Evolutionary conservation across 1,140 invertebrate genomes (phyloP), one percentile per base, ranked within the genome.

Genomic region (Caerostris darwini): DNA sequence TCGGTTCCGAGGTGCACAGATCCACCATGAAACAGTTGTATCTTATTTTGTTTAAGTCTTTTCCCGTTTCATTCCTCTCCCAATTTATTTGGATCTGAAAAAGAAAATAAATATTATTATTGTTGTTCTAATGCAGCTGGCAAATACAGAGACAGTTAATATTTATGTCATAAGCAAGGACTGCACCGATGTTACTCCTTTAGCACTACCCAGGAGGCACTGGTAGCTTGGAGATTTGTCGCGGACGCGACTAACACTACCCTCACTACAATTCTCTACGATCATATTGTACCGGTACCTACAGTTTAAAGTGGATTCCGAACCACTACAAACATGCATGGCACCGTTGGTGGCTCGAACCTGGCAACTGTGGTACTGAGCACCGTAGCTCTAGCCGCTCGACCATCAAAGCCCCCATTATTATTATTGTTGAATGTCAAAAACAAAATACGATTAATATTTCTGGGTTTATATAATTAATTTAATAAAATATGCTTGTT

Each of bases 81-180:
- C 92, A 94, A n/a, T 94, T 94, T n/a, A 94, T 93, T 59, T 93
- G 59, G 58, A 93, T 87, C 92, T 86, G n/a, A 34, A 85, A 59
- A 17, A 57, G n/a, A 50, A n/a, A 7, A 19, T 5, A 64, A 57
- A 77, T 67, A 67, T 14, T n/a, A 67, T 67, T 64, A 3, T 67
- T 4, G 3, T 12, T 67, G 34, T 2, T 34, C 34, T 34, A 34
- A 34, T 34, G 34, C 34, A 0, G 34, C 34, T 34, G 34, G 34
- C 34, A 34, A n/a, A 34, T 34, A 34, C 34, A 34, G 34, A 34
- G 34, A 34, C 34, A 34, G 34, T 34, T 34, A 34, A 34, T 34
- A 34, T 34, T 34, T 34, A 34, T 34, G 5, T 12, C n/a, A 17
- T 17, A 64, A 14, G 5, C 5, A 5, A 64, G 10, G n/a, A 64